A percentile compares a stretch with the other conserved stretches of the same genome.
These are phyloP conservation scores for Tetranychus urticae DNA, from an alignment of 1,140 invertebrate species.

Conservation along the genomic window DNA sequence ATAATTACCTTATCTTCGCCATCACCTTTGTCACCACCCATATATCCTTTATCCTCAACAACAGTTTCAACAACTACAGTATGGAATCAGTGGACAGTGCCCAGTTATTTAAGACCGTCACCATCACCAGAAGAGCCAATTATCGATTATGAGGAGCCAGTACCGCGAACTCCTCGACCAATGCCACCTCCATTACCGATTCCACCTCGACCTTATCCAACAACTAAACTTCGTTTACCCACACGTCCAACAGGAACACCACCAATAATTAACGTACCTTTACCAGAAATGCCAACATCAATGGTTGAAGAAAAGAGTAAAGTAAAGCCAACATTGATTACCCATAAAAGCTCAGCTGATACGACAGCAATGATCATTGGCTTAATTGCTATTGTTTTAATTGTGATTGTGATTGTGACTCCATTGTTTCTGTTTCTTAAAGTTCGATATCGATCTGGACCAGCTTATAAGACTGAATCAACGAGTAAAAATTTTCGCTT, in stretches of 20 bases:
- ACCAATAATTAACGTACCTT: neutral
- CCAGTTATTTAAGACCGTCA: neutral
- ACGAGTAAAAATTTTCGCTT: constrained; percentile 32
- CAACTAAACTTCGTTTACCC: neutral
- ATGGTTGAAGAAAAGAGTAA: neutral
- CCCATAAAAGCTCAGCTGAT: constrained; percentile 6
- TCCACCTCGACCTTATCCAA: neutral
- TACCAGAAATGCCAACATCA: neutral
- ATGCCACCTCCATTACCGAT: neutral
- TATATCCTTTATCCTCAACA: neutral
- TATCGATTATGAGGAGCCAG: neutral
- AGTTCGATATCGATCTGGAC: constrained; percentile 59
- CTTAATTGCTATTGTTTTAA: constrained; percentile 68
- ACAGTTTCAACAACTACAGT: neutral
- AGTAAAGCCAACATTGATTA: neutral
- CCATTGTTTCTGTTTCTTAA: constrained; percentile 49
- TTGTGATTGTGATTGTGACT: constrained; percentile 69
- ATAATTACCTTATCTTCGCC: neutral
- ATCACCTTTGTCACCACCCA: neutral
- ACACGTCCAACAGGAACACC: neutral
- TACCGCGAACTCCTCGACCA: neutral
- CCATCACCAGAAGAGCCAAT: neutral
- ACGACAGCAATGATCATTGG: constrained; percentile 45
- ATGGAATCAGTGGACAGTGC: neutral
- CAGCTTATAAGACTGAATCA: constrained; percentile 41